Percentiles rank a stretch among this genome's conserved stretches.
These are phyloP conservation scores for Papilio glaucus DNA, from an alignment of 1,140 invertebrate species.

Conservation along the genomic window DNA sequence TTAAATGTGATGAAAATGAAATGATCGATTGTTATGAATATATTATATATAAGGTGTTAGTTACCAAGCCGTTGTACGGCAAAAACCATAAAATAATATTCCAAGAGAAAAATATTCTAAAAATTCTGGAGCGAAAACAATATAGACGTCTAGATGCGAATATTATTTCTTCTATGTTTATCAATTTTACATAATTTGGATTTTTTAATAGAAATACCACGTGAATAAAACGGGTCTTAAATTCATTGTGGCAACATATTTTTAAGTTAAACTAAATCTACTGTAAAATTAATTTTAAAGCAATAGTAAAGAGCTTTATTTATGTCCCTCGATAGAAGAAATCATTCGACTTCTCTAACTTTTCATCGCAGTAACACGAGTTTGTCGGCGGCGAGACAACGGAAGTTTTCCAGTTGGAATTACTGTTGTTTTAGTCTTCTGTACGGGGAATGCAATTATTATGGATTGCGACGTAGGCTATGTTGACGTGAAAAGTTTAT, in stretches of 20 bases:
- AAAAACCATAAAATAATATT: neutral
- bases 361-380: neutral
- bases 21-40: neutral
- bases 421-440: slow-evolving; percentile 8
- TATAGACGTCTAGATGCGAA: slow-evolving; percentile 7
- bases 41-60: neutral
- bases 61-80: neutral
- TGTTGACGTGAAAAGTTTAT: neutral
- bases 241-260: neutral
- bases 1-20: no score
- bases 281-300: neutral
- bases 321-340: neutral
- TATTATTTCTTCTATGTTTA: neutral
- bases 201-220: neutral
- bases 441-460: slow-evolving; percentile 6
- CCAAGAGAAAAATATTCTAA: neutral
- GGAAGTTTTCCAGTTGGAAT: neutral
- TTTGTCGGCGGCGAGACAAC: slow-evolving; percentile 4
- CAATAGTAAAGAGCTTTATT: neutral
- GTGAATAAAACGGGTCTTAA: neutral
- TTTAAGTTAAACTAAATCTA: neutral
- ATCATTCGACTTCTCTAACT: neutral
- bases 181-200: slow-evolving; percentile 1
- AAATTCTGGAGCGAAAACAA: slow-evolving; percentile 3
- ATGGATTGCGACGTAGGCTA: neutral